A percentile compares a stretch with the other conserved stretches of the same genome.
Conservation (phyloP, 2,888 invertebrate genomes). For the Zygaena filipendulae region DNA sequence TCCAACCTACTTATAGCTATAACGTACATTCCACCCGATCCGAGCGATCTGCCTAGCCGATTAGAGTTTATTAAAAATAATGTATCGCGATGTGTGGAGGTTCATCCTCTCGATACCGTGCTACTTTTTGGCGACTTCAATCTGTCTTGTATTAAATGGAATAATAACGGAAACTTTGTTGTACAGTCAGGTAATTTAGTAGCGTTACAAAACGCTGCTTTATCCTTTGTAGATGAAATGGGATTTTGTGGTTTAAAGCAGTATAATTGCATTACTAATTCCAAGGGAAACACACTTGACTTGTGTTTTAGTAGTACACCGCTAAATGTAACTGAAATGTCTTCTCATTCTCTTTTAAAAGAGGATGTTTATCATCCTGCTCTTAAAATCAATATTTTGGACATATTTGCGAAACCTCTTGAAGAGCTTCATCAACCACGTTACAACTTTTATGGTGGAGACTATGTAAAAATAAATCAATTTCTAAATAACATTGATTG, state of each 20-base stretch:
- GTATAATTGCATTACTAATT: constrained; percentile 1
- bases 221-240: constrained; percentile 1
- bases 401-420: not conserved
- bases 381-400: not conserved
- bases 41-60: too few species aligned
- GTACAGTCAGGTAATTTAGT: too few species aligned
- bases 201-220: too few species aligned
- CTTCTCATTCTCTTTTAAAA: not conserved
- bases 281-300: not conserved
- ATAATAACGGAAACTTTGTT: not conserved
- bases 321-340: not conserved
- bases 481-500: constrained; percentile 3
- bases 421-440: not conserved
- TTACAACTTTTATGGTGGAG: constrained; percentile 3
- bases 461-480: constrained; percentile 5
- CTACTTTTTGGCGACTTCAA: too few species aligned
- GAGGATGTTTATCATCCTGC: constrained; percentile 2
- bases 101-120: too few species aligned
- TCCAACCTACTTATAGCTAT: too few species aligned
- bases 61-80: too few species aligned
- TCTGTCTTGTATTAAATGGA: too few species aligned
- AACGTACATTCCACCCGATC: too few species aligned
- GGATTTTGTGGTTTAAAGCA: not conserved
- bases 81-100: too few species aligned
- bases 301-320: constrained; percentile 2